Evolutionary conservation across 2,888 invertebrate species (phyloP), one percentile per base, ranked within the genome.

Genomic region (Drosophila neutralis): DNA sequence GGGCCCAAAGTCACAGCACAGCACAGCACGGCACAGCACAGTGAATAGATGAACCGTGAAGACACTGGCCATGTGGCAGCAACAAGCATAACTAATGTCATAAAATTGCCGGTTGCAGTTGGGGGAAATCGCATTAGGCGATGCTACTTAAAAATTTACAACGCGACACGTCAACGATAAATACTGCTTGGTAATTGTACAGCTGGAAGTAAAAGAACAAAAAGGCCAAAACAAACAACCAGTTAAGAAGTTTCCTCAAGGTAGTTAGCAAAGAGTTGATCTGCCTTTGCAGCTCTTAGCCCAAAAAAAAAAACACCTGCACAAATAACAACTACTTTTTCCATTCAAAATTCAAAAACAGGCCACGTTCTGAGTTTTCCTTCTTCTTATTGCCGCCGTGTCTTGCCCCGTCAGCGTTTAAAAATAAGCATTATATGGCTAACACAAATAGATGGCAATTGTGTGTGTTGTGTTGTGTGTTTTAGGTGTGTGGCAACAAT

Each of bases 71-170:
- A 62, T 61, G 56, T 38, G 49, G 35, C 48, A 53, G 36, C 38
- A 49, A 69, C 60, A 65, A 63, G 72, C 71, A 81, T 74, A 80
- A 54, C 77, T 68, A 83, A 80, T 84, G 84, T 74, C 82, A 82
- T 83, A 83, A 86, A 82, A 72, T 71, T 67, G 58, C 35, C 48
- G 66, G 63, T 33, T 54, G 67, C 67, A 69, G 49, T 49, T 49
- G 49, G 58, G 63, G 60, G 70, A 75, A 83, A 83, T 83, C 83
- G 81, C 86, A 83, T 81, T 86, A 83, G 79, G 58, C 70, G 73
- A 67, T 79, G 87, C 84, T 87, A 87, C 82, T 84, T 84, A 86
- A 82, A 83, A 87, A 84, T 87, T 83, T 87, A 82, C 84, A 83
- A 63, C 82, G 77, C 82, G 66, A 65, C 61, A 70, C 76, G 76